Evolutionary conservation across 2,113 vertebrate species (phyloP).

Genomic region (Archocentrus centrarchus): DNA sequence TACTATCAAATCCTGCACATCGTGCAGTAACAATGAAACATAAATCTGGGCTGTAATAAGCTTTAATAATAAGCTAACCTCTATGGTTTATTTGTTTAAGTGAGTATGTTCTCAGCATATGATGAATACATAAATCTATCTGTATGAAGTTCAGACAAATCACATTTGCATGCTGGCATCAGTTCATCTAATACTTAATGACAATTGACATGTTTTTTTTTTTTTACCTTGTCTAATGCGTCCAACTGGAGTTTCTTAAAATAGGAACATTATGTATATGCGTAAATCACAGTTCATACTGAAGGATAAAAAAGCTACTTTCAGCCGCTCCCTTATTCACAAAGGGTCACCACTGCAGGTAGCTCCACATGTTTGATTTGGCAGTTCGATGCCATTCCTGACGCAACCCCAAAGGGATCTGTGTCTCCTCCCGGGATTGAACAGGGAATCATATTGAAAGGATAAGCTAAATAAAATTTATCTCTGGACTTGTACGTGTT

Average conservation of each 20-base stretch:
- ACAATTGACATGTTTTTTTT: not conserved
- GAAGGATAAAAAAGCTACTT: not conserved
- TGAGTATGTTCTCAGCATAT: not conserved
- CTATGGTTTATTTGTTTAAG: not conserved
- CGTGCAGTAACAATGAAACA: not conserved
- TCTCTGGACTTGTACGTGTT: not conserved
- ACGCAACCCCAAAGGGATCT: not conserved
- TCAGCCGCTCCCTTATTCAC: not conserved
- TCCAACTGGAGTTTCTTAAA: not conserved
- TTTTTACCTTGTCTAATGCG: not conserved
- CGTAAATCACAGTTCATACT: not conserved
- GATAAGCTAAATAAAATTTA: not conserved
- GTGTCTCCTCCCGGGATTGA: not conserved
- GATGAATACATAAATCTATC: not conserved
- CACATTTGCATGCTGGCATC: not conserved
- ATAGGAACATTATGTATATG: not conserved
- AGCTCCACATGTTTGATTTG: not conserved
- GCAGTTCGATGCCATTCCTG: not conserved
- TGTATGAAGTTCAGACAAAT: not conserved
- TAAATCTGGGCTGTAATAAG: not conserved
- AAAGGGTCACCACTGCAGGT: not conserved
- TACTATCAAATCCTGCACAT: no score
- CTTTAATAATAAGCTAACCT: not conserved
- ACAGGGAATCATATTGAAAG: not conserved
- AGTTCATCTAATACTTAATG: not conserved